These are phyloP conservation scores for Eupithecia subumbrata DNA, from an alignment of 2,888 invertebrate genomes.

Conservation along the genomic window DNA sequence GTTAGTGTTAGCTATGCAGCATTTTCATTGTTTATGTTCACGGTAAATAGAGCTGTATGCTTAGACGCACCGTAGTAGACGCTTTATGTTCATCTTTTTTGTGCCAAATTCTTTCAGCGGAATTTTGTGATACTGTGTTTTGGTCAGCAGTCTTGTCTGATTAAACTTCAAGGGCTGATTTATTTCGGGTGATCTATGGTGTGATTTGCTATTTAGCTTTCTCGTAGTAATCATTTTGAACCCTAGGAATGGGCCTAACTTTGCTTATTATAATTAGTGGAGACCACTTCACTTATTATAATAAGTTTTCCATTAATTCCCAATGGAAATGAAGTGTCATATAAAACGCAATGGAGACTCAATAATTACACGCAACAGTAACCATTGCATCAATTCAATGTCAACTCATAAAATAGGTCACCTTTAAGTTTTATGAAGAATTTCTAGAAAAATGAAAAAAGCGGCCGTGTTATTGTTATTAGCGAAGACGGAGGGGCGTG, in stretches of 20 bases:
- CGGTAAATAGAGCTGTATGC: neutral
- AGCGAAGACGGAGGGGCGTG: neutral
- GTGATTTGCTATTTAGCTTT: neutral
- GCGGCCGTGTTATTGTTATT: neutral
- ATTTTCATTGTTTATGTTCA: neutral
- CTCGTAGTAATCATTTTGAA: neutral
- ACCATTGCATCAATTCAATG: neutral
- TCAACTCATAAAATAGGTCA: neutral
- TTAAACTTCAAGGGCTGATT: neutral
- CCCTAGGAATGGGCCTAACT: neutral
- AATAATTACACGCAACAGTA: neutral
- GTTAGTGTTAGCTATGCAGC: neutral
- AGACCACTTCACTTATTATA: neutral
- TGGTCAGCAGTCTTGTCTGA: too few relatives aligned
- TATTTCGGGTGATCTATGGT: neutral
- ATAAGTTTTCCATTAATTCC: slow-evolving; percentile 7
- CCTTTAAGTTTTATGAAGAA: neutral
- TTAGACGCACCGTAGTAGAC: neutral
- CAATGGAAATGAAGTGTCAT: neutral
- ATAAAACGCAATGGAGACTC: neutral
- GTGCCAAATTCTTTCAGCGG: too few relatives aligned
- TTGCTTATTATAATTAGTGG: slow-evolving; percentile 1
- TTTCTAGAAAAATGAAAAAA: neutral
- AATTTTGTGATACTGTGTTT: too few relatives aligned
- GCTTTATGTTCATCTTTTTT: too few relatives aligned